A percentile compares a stretch with the other conserved stretches of the same genome.
These are phyloP conservation scores for Marasmarcha lunaedactyla DNA, from an alignment of 2,888 invertebrate species.

Conservation along the genomic window DNA sequence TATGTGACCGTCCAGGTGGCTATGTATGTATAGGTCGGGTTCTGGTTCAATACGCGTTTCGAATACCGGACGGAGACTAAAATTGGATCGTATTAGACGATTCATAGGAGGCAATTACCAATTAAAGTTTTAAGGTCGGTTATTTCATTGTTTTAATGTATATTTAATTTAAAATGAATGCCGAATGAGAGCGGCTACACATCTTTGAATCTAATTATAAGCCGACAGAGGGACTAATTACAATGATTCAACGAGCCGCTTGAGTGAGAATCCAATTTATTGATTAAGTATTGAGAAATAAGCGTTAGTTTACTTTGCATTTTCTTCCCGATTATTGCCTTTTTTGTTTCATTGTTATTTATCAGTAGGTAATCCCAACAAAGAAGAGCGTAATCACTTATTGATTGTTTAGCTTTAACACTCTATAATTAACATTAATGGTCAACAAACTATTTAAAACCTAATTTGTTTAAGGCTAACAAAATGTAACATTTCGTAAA, in stretches of 20 bases:
- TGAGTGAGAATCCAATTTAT: not conserved
- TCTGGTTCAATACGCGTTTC: conserved; percentile 43
- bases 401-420: too few species aligned
- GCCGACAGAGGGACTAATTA: not conserved
- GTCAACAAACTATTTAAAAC: too few species aligned
- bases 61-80: conserved; percentile 44
- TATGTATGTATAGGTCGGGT: conserved; percentile 54
- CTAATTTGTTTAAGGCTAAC: too few species aligned
- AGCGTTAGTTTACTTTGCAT: not conserved
- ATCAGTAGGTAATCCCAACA: too few species aligned
- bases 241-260: not conserved
- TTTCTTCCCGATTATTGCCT: not conserved
- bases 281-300: too few species aligned
- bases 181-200: not conserved
- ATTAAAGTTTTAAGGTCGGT: conserved; percentile 40
- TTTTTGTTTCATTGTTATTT: not conserved
- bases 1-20: conserved; percentile 69
- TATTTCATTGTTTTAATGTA: conserved; percentile 23
- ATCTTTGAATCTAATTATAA: not conserved
- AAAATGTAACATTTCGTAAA: too few species aligned
- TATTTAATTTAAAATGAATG: conserved; percentile 20
- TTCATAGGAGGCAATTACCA: conserved; percentile 41
- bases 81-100: conserved; percentile 31
- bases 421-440: too few species aligned
- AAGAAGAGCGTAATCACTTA: too few species aligned